Evolutionary conservation across 2,888 invertebrate genomes (phyloP).

Genomic region (Athetis lepigone): DNA sequence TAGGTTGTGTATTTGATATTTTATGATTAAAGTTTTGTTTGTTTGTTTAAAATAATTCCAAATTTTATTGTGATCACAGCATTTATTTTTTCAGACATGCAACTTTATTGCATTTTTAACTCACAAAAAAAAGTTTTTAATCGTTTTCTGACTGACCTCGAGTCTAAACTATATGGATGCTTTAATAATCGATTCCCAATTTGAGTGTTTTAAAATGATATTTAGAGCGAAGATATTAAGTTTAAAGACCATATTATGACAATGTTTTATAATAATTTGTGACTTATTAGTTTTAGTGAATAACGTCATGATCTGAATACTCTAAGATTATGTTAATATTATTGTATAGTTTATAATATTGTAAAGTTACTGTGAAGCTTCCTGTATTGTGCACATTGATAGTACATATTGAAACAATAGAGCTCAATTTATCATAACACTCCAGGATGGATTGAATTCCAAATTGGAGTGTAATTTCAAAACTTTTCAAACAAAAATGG

Average conservation of each 20-base stretch:
- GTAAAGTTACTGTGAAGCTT: constrained; percentile 36
- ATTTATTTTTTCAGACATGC: constrained; percentile 42
- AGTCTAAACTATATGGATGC: constrained; percentile 15
- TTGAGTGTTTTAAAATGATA: not conserved
- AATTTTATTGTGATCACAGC: constrained; percentile 45
- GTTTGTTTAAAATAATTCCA: constrained; percentile 30
- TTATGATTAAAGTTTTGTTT: constrained; percentile 16
- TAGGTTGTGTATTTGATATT: constrained; percentile 34
- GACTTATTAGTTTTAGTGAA: constrained; percentile 62
- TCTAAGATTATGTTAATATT: constrained; percentile 52
- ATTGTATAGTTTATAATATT: constrained; percentile 44
- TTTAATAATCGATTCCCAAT: not conserved
- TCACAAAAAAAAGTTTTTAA: not conserved
- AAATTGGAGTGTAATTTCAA: not conserved
- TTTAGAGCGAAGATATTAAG: not conserved
- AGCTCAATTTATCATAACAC: not conserved
- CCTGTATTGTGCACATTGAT: constrained; percentile 30
- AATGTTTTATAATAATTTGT: constrained; percentile 41
- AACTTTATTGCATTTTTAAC: constrained; percentile 10
- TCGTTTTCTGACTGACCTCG: constrained; percentile 9
- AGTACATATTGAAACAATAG: constrained; percentile 21
- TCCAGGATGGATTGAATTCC: not conserved
- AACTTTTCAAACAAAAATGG: not conserved
- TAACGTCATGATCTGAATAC: constrained; percentile 68
- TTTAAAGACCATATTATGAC: constrained; percentile 36